These are phyloP conservation scores for Leptatherina wallacei DNA, from an alignment of 2,797 vertebrate genomes.

Conservation along the genomic window DNA sequence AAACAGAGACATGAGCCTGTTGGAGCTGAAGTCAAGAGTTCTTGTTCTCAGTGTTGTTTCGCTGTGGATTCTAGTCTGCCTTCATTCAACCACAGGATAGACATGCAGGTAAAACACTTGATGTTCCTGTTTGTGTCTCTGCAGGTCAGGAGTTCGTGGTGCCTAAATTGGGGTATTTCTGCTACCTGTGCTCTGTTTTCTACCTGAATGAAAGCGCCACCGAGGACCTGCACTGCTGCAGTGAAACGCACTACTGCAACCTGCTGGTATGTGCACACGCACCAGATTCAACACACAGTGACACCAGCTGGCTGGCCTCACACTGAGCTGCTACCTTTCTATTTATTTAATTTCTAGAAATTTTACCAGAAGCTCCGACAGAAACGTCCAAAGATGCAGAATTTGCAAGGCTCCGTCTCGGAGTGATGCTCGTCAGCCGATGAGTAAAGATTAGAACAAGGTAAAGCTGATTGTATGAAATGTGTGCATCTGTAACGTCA, in stretches of 20 bases:
- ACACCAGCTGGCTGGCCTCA: too few species aligned
- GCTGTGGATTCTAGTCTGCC: conserved; percentile 25
- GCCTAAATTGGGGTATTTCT: conserved; percentile 71
- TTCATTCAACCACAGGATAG: conserved; percentile 39
- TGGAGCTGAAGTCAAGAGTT: conserved; percentile 40
- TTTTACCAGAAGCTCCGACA: conserved; percentile 38
- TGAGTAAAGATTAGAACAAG: background rate
- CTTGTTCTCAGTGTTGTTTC: conserved; percentile 51
- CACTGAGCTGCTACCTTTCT: background rate
- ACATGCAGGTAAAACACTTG: background rate
- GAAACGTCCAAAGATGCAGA: conserved; percentile 1
- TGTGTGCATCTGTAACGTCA: too few species aligned
- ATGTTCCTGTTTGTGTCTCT: too few species aligned
- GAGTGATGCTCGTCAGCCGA: background rate
- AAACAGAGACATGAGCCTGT: background rate
- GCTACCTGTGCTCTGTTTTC: conserved; percentile 88
- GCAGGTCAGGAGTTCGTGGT: conserved; percentile 61
- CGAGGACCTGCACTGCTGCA: conserved; percentile 87
- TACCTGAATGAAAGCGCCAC: conserved; percentile 84
- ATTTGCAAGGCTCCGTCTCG: background rate
- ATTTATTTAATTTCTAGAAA: conserved; percentile 54
- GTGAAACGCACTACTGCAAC: conserved; percentile 85
- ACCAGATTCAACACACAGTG: too few species aligned
- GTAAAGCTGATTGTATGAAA: too few species aligned
- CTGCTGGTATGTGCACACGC: conserved; percentile 81